These are phyloP conservation scores for Agapornis roseicollis DNA, from an alignment of 2,113 vertebrate species.

Conservation along the genomic window DNA sequence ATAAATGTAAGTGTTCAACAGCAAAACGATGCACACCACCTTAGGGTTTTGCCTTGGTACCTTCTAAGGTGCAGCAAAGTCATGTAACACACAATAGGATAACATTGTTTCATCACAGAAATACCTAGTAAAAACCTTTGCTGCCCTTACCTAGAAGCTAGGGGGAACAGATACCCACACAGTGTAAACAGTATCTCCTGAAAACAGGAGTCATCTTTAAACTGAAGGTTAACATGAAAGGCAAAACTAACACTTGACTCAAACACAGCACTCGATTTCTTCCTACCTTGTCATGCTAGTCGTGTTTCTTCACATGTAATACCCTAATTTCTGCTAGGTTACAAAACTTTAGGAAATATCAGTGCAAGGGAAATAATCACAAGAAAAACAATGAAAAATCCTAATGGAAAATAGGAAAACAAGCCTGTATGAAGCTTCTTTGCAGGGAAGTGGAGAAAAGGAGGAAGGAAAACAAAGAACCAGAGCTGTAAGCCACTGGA, in stretches of 20 bases:
- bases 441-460: neutral
- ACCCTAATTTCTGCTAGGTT: neutral
- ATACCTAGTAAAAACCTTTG: neutral
- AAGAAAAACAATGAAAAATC: neutral
- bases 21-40: neutral
- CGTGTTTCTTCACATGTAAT: neutral
- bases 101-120: neutral
- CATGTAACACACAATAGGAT: neutral
- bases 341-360: neutral
- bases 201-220: neutral
- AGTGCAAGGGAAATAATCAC: neutral
- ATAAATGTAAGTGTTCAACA: neutral
- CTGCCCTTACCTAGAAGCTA: neutral
- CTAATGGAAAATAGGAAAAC: neutral
- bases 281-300: neutral
- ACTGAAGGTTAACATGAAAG: neutral
- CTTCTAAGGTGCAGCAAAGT: neutral
- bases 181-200: neutral
- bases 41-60: rapidly evolving
- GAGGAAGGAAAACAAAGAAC: neutral
- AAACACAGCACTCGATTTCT: rapidly evolving
- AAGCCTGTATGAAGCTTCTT: neutral
- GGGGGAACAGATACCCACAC: neutral
- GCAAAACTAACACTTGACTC: neutral
- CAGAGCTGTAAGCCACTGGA: neutral